Evolutionary conservation across 2,113 vertebrate species (phyloP), one percentile per base, ranked within the genome.

Genomic region (Bolborhynchus lineola): DNA sequence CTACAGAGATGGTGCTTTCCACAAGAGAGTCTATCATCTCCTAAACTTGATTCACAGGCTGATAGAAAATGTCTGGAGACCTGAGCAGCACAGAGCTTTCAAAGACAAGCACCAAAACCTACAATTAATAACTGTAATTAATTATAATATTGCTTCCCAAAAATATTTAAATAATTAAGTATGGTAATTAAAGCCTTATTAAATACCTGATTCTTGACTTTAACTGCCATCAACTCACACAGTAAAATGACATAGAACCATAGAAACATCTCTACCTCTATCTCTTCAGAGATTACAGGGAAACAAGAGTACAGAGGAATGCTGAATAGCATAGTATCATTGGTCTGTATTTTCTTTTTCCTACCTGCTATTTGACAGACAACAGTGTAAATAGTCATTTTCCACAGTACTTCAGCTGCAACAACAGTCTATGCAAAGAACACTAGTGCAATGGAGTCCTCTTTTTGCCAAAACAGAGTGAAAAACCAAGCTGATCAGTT

Each of bases 41-140:
- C 37, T 16, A 77, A 67, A 24, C 13, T 15, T 23, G 4, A 37
- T 12, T 47, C 68, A 47, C 7, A 33, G 47, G 28, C 41, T 86
- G 53, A 52, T 2, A 55, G 63, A 64, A 69, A 62, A 79, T 33
- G 14, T 82, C 52, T 72, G 23, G n/a, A 82, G 55, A 88, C 16
- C 31, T 74, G 12, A 75, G 33, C 24, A 88, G 62, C 67, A 82
- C 21, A 49, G 41, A 82, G 59, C 59, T 93, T 77, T 82, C 75
- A 60, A 65, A 92, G 37, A 17, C 25, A 63, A 83, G 39, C 59
- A 74, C 1, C 41, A 25, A 86, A 46, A 41, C n/a, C 41, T 53
- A n/a, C 49, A 86, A 93, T 59, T 92, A 95, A 60, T 46, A 88
- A 53, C n/a, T 39, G 29, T 20, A 88, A 86, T 81, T 90, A 83